Evolutionary conservation across 1,140 invertebrate species (phyloP), one percentile per base, ranked within the genome.

Genomic region (Drosophila auraria): DNA sequence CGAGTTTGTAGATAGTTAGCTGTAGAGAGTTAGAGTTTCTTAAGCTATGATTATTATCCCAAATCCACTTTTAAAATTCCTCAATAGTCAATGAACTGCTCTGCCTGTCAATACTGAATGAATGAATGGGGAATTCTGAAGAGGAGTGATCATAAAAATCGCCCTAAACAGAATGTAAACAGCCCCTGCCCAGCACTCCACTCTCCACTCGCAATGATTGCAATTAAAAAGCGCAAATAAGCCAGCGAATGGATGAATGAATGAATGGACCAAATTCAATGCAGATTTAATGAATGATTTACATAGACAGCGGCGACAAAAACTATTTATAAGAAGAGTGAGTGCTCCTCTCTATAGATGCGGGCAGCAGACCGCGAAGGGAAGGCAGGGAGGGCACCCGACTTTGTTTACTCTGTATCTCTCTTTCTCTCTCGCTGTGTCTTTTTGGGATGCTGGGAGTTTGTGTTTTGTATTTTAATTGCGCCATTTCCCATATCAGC

Each of bases 251-350:
- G 53, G 17, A 25, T 49, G 49, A 54, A 54, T 54, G 60, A 60
- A 73, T 73, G 70, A 81, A 84, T 87, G 83, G 76, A 87, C 77
- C 70, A 84, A 89, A 76, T 80, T 89, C 72, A 84, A 87, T 84
- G 84, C 84, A 59, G 84, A 84, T 90, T 87, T 87, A 89, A 87
- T 87, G 84, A 87, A 89, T 84, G 83, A 87, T 80, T 87, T 83
- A 69, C 69, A 77, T 58, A 83, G 80, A 82, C 60, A 78, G 75
- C 82, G 54, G 79, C 56, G 62, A 80, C 80, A 84, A 78, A 87
- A 89, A 89, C 83, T 87, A 87, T 87, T 81, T 87, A 71, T 89
- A 87, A 73, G 42, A 60, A 54, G 54, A 56, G 33, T 30, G 17
- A 15, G 23, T 20, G 61, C 61, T 42, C 23, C 33, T 44, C 33